phyloP scores from a whole-genome alignment of 23 tunicate species.

The Styela clava region DNA sequence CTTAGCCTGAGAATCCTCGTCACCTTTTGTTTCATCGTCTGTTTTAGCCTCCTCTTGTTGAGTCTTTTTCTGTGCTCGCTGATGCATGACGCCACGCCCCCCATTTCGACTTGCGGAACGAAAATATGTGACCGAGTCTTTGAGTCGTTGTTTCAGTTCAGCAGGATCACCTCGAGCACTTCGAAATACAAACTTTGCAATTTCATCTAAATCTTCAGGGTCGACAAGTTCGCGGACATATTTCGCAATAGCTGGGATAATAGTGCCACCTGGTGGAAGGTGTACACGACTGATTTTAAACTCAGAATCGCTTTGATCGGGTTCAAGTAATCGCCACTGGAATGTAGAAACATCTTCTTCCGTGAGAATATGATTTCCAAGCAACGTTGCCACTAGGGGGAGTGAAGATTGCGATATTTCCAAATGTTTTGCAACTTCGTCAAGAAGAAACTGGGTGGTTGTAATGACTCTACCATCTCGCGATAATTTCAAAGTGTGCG shows the following conservation, averaged over 20 bases:
- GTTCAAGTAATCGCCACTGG: slow-evolving; percentile 30
- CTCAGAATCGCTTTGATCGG: slow-evolving; percentile 7
- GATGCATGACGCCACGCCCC: slow-evolving; percentile 16
- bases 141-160: slow-evolving; percentile 19
- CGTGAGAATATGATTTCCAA: slow-evolving; percentile 36
- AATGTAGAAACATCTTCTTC: slow-evolving; percentile 37
- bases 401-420: slow-evolving; percentile 17
- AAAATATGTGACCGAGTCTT: slow-evolving; percentile 30
- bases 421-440: slow-evolving; percentile 29
- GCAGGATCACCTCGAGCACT: slow-evolving; percentile 11
- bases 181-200: slow-evolving; percentile 32
- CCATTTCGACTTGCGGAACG: slow-evolving; percentile 45
- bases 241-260: slow-evolving; percentile 37
- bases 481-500: slow-evolving; percentile 33
- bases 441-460: slow-evolving; percentile 25
- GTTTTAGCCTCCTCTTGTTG: neutral
- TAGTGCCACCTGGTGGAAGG: slow-evolving; percentile 22
- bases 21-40: neutral
- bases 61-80: slow-evolving; percentile 8
- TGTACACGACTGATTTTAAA: slow-evolving; percentile 21
- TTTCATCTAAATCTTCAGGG: slow-evolving; percentile 24
- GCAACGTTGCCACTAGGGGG: slow-evolving; percentile 31
- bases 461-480: slow-evolving; percentile 31
- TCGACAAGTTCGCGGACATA: slow-evolving; percentile 26
- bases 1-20: neutral